Evolutionary conservation across 2,113 vertebrate genomes (phyloP).

Genomic region (Asarcornis scutulata): DNA sequence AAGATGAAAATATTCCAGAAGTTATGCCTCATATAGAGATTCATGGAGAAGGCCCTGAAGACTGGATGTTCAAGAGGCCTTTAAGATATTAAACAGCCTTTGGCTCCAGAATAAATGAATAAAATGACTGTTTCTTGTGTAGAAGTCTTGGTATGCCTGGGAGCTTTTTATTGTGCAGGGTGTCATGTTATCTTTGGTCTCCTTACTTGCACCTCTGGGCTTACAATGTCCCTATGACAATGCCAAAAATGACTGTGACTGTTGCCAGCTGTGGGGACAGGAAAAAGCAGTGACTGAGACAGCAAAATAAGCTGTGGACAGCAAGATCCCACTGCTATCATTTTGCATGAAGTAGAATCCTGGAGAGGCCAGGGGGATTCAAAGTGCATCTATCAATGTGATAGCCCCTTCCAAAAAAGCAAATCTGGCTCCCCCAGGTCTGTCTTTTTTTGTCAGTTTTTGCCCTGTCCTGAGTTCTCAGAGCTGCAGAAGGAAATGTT

Average conservation of each 20-base stretch:
- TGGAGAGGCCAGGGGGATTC: not conserved
- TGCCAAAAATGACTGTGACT: not conserved
- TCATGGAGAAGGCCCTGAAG: not conserved
- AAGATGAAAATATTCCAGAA: not conserved
- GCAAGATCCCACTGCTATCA: not conserved
- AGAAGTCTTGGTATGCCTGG: accelerated
- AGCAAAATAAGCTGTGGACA: not conserved
- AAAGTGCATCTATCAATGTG: not conserved
- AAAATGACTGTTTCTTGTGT: not conserved
- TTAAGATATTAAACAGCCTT: not conserved
- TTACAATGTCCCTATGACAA: not conserved
- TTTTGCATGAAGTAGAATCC: not conserved
- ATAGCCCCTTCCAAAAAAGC: not conserved
- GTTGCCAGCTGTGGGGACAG: not conserved
- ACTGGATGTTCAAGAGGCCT: not conserved
- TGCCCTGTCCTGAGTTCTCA: not conserved
- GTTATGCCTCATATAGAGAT: not conserved
- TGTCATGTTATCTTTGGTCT: not conserved
- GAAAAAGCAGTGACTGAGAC: too few species aligned
- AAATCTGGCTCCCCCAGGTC: not conserved
- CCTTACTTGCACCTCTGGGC: not conserved
- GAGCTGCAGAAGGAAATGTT: not conserved
- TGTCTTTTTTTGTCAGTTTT: not conserved
- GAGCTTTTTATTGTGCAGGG: not conserved
- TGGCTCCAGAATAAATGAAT: not conserved